phyloP scores from a whole-genome alignment of 2,888 invertebrate genomes.

The Agapostemon virescens region DNA sequence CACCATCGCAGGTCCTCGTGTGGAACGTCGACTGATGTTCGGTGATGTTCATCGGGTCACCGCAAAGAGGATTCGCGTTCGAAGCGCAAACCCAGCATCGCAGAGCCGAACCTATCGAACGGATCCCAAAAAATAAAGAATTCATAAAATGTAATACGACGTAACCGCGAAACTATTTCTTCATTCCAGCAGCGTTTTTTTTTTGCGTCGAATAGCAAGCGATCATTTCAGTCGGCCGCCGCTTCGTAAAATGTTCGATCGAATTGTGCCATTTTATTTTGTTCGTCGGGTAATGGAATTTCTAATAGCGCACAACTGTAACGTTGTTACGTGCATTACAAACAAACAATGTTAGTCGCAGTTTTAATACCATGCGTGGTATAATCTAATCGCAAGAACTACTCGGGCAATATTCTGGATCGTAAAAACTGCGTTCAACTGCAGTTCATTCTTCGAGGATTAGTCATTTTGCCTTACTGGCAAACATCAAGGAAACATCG shows the following conservation, averaged over 20 bases:
- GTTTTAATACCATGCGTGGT: not conserved
- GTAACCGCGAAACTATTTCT: not conserved
- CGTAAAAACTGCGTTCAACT: not conserved
- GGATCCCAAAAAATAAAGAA: not conserved
- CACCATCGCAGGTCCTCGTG: constrained; percentile 69
- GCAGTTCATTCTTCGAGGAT: constrained; percentile 5
- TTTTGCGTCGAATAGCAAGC: not conserved
- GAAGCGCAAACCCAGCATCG: constrained; percentile 90
- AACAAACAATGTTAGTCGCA: not conserved
- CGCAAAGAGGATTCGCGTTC: constrained; percentile 86
- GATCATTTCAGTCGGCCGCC: not conserved
- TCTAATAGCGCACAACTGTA: not conserved
- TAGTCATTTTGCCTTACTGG: not conserved
- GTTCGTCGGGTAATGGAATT: not conserved
- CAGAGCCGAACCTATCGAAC: constrained; percentile 83
- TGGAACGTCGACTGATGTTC: constrained; percentile 80
- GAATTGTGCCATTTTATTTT: not conserved
- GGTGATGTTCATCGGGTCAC: constrained; percentile 86
- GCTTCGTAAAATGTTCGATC: not conserved
- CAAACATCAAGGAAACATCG: not conserved
- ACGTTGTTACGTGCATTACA: not conserved
- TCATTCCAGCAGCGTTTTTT: not conserved
- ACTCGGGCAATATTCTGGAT: not conserved
- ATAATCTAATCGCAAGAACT: not conserved
- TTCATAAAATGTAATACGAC: not conserved